Conservation (phyloP, 1,140 invertebrate genomes). For the Penaeus indicus region DNA sequence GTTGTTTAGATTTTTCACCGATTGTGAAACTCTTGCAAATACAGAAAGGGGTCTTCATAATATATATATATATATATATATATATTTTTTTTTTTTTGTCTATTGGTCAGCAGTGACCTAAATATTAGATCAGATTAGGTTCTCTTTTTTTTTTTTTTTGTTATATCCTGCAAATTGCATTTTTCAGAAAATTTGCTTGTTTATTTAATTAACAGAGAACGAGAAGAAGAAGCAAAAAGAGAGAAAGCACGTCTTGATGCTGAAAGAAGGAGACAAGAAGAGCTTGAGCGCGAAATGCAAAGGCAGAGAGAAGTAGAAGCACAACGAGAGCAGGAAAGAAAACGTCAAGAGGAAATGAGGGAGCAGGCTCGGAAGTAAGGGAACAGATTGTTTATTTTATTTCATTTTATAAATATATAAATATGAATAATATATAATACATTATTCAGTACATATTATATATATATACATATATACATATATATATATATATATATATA, state of each 20-base stretch:
- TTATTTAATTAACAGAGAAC: constrained; percentile 47
- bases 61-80: no score
- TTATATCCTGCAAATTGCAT: neutral
- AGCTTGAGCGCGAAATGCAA: constrained; percentile 83
- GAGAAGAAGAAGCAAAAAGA: constrained; percentile 64
- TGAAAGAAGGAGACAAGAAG: constrained; percentile 78
- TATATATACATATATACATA: no score
- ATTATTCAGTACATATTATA: no score
- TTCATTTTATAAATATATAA: neutral
- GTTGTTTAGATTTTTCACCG: no score
- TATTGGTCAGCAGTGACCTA: no score
- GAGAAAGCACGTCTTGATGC: constrained; percentile 74
- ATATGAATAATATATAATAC: no score
- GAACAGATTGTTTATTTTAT: neutral
- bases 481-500: no score
- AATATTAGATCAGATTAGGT: no score
- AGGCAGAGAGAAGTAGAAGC: constrained; percentile 86
- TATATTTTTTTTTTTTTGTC: no score
- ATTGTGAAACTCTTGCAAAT: no score
- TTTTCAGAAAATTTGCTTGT: neutral
- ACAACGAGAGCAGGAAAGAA: constrained; percentile 77
- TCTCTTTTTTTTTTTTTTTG: no score
- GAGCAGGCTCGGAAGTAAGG: constrained; percentile 57
- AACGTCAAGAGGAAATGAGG: constrained; percentile 49
- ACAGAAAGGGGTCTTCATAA: no score